Conservation (phyloP, 2,113 vertebrate genomes). For the Anarhynchus alexandrinus region DNA sequence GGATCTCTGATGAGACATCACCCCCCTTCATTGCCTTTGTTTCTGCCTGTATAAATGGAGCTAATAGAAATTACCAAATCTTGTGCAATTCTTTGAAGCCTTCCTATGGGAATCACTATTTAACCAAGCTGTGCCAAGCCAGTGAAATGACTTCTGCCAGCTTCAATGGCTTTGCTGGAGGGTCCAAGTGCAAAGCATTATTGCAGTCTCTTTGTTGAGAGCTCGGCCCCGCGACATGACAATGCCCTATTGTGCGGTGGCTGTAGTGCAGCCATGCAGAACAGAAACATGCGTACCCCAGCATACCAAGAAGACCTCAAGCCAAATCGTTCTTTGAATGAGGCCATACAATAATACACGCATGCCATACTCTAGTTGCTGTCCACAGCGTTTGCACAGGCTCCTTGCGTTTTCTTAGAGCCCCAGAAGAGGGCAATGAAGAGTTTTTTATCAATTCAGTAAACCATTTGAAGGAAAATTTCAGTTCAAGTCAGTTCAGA, state of each 20-base stretch:
- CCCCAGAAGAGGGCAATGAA: constrained; percentile 71
- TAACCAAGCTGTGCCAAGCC: neutral
- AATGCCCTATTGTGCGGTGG: neutral
- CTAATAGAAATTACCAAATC: neutral
- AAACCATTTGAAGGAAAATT: neutral
- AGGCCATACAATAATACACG: neutral
- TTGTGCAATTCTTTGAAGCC: neutral
- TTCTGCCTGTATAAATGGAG: neutral
- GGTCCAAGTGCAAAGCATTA: neutral
- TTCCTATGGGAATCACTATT: neutral
- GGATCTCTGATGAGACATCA: neutral
- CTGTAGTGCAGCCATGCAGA: neutral
- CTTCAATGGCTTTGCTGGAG: neutral
- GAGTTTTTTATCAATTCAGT: constrained; percentile 27
- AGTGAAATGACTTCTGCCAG: neutral
- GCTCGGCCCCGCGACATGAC: fast-evolving
- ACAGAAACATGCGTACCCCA: neutral
- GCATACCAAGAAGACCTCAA: neutral
- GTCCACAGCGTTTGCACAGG: neutral
- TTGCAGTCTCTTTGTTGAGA: neutral
- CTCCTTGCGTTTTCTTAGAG: neutral
- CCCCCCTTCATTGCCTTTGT: neutral
- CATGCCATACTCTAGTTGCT: neutral
- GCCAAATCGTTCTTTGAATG: fast-evolving
- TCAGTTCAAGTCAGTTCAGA: neutral